Base-by-base conservation (phyloP, 2,888 invertebrate genomes). In the Agapostemon virescens region DNA sequence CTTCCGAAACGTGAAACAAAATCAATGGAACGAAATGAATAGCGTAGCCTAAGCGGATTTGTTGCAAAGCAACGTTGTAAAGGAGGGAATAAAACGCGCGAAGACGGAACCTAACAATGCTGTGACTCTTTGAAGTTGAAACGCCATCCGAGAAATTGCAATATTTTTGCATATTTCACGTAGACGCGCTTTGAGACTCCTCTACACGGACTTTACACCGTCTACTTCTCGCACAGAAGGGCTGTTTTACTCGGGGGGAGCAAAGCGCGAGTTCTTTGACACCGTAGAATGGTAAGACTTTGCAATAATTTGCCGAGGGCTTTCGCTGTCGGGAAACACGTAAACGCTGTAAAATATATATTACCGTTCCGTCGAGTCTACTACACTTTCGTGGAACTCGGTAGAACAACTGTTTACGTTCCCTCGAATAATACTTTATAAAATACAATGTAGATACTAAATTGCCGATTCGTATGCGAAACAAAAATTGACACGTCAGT, bases 81-180 rank as follows among this genome's bases (percentile, higher is more conserved):
- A 55, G 6, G 55, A 15, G 6, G 15, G 15, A 6, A 5, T 17
- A 55, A 55, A 55, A 55, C 15, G 26, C 17, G 26, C 17, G 26
- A 17, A 55, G 26, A 26, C 55, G 55, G 15, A 55, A 26, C 55
- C 26, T 55, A 55, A 55, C 26, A 55, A 55, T 55, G 26, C 55
- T 17, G 55, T 6, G 11, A 5, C 26, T 26, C 26, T 55, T 55
- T 55, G 58, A 33, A 33, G 58, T 30, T 17, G 17, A 33, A 63
- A n/a, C 33, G 1, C 33, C 11, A 36, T 2, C 26, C 9, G 36
- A 63, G 36, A 36, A 36, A 36, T 63, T 36, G 63, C 33, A 63
- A 63, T 63, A 36, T 63, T 33, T 63, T 63, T n/a, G 33, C 33
- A 63, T 63, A 36, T 63, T 63, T 63, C 63, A n/a, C 20, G 33